These are phyloP conservation scores for Melanargia galathea DNA, from an alignment of 2,888 invertebrate genomes.

Conservation along the genomic window DNA sequence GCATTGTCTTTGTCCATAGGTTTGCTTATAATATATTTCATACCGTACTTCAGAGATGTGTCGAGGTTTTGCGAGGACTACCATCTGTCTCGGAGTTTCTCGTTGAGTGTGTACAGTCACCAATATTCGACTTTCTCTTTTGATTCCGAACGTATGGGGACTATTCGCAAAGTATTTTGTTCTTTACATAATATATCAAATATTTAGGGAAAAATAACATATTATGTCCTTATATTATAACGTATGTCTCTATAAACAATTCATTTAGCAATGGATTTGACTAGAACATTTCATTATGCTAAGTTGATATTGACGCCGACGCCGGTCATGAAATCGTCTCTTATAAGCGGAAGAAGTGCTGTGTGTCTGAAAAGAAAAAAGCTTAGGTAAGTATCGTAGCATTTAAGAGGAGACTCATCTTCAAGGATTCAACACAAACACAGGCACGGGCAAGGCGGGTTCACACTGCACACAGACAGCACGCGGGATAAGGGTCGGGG, in stretches of 20 bases:
- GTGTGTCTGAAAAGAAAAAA: conserved; percentile 78
- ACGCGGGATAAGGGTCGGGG: too few species aligned
- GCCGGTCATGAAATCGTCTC: conserved; percentile 85
- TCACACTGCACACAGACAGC: background rate
- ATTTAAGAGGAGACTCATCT: too few species aligned
- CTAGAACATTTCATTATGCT: conserved; percentile 55
- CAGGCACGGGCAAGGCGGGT: conserved; percentile 29
- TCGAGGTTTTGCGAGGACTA: too few species aligned
- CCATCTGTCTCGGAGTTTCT: too few species aligned
- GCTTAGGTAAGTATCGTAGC: too few species aligned
- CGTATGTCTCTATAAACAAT: background rate
- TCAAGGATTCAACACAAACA: background rate
- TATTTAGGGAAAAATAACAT: background rate
- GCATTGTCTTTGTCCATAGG: too few species aligned
- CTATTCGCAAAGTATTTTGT: conserved; percentile 11
- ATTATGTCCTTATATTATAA: too few species aligned
- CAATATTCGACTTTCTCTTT: too few species aligned
- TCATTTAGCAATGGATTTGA: conserved; percentile 23
- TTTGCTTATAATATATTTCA: too few species aligned
- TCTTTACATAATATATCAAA: background rate
- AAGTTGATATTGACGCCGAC: conserved; percentile 82
- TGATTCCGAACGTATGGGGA: too few species aligned
- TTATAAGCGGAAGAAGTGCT: conserved; percentile 84
- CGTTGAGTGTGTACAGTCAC: too few species aligned
- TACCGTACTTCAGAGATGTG: too few species aligned